Percentiles rank a stretch among this genome's conserved stretches.
phyloP scores from a whole-genome alignment of 2,888 invertebrate genomes.

The Drosophila maculinotata region DNA sequence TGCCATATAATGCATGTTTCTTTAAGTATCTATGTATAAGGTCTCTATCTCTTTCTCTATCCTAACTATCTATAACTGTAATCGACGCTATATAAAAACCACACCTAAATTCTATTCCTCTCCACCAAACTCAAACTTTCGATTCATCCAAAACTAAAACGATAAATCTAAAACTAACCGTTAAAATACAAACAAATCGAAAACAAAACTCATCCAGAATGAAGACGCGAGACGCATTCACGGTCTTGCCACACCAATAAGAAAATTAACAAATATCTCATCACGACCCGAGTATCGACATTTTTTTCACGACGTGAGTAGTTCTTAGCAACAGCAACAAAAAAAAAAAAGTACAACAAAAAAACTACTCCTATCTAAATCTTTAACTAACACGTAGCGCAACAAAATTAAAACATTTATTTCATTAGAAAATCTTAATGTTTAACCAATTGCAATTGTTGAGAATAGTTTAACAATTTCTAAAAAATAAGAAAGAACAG shows the following conservation, averaged over 20 bases:
- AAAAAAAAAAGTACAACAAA: constrained; percentile 32
- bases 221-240: constrained; percentile 85
- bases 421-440: constrained; percentile 20
- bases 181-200: constrained; percentile 46
- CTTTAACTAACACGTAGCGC: constrained; percentile 51
- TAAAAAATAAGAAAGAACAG: neutral
- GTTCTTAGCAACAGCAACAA: constrained; percentile 71
- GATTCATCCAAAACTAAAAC: constrained; percentile 33
- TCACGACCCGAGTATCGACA: constrained; percentile 86
- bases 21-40: constrained; percentile 45
- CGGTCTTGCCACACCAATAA: constrained; percentile 85
- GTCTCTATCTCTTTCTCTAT: constrained; percentile 24
- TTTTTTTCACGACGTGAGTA: constrained; percentile 86
- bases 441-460: constrained; percentile 1
- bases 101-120: constrained; percentile 77
- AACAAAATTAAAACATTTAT: constrained; percentile 21
- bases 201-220: constrained; percentile 84
- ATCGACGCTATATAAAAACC: constrained; percentile 55
- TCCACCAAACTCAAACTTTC: constrained; percentile 66
- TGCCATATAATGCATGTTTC: constrained; percentile 38
- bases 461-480: neutral
- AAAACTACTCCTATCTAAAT: constrained; percentile 28
- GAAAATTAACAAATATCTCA: constrained; percentile 85
- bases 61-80: constrained; percentile 34
- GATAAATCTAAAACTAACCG: constrained; percentile 26